A percentile compares a stretch with the other conserved stretches of the same genome.
Conservation (phyloP, 2,113 vertebrate genomes). For the Egretta garzetta region DNA sequence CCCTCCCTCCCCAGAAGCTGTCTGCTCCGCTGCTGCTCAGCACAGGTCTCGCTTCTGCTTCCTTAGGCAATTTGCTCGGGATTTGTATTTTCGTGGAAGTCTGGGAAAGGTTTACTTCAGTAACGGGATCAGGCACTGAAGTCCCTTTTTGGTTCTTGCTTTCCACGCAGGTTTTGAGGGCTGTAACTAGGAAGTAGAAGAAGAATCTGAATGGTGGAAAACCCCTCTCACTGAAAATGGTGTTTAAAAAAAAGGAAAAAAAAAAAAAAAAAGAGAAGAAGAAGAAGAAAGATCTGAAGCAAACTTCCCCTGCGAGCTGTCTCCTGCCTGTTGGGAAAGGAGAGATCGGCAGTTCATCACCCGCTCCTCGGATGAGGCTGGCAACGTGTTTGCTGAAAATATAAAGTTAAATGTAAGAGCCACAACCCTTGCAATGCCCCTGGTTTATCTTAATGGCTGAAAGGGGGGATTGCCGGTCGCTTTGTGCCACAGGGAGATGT, state of each 20-base stretch:
- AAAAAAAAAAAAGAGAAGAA: neutral
- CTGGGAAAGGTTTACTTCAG: neutral
- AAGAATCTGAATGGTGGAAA: conserved; percentile 17
- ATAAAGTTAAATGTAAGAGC: no score
- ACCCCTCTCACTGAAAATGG: neutral
- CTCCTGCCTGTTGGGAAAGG: neutral
- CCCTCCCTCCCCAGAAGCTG: accelerated
- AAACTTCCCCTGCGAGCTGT: neutral
- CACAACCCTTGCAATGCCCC: no score
- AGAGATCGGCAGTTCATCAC: neutral
- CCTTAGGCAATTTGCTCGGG: accelerated
- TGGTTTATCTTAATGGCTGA: neutral
- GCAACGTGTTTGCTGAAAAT: neutral
- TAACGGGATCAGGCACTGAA: accelerated
- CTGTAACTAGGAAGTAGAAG: neutral
- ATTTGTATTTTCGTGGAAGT: neutral
- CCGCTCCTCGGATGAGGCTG: accelerated
- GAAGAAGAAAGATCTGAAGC: neutral
- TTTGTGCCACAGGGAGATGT: neutral
- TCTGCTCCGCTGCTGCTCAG: neutral
- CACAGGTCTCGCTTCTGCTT: accelerated
- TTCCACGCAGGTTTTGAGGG: neutral
- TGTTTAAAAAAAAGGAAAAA: neutral
- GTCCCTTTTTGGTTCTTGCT: neutral
- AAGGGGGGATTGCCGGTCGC: accelerated